Conservation (phyloP, 2,113 vertebrate species). For the Chamaea fasciata region DNA sequence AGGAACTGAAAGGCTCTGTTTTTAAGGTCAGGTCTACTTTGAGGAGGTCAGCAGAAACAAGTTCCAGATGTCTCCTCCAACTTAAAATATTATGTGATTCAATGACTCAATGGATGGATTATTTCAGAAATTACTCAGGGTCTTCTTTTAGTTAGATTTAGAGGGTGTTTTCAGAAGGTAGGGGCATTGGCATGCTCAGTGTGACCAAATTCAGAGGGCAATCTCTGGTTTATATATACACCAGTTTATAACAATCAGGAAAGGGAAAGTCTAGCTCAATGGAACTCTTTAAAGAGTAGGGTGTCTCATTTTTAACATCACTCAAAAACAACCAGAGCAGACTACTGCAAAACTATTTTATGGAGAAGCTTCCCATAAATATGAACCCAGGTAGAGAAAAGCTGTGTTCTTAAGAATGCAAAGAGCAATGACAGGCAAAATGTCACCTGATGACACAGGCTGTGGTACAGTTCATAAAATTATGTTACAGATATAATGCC, state of each 20-base stretch:
- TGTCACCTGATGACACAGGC: neutral
- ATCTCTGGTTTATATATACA: neutral
- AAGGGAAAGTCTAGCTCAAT: neutral
- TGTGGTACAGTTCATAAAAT: neutral
- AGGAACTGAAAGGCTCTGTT: neutral
- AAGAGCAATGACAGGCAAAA: neutral
- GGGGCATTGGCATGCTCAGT: rapidly evolving
- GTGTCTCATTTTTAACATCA: neutral
- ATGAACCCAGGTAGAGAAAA: neutral
- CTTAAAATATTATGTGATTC: neutral
- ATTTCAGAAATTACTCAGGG: neutral
- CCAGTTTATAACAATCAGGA: neutral
- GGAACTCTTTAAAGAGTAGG: neutral
- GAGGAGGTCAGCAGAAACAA: neutral
- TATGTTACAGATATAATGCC: neutral
- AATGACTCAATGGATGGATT: neutral
- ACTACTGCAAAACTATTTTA: neutral
- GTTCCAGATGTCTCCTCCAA: neutral
- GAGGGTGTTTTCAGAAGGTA: neutral
- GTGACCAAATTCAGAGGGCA: neutral
- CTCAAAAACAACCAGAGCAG: neutral
- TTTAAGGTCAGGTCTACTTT: neutral
- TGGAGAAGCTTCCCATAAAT: neutral
- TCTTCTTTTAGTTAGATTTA: neutral
- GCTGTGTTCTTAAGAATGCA: neutral